Conservation (phyloP, 2,888 invertebrate species). For the Apantesis nais region DNA sequence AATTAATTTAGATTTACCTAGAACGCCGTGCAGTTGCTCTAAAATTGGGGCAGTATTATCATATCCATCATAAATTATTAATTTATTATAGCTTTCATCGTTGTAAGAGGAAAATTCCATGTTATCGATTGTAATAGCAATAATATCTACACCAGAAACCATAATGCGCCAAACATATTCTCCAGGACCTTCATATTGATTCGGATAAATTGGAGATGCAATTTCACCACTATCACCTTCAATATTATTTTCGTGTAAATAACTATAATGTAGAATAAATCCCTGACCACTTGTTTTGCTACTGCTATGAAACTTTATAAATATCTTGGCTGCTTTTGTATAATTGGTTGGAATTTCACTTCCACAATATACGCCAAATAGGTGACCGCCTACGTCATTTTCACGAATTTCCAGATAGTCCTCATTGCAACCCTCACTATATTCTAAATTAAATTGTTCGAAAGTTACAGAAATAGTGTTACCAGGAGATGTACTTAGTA, state of each 20-base stretch:
- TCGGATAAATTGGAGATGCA: constrained; percentile 92
- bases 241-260: constrained; percentile 89
- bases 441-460: constrained; percentile 88
- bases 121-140: constrained; percentile 58
- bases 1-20: constrained; percentile 53
- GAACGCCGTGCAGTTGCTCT: constrained; percentile 83
- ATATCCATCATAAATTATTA: constrained; percentile 90
- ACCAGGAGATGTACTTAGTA: constrained; percentile 83
- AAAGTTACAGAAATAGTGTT: constrained; percentile 89
- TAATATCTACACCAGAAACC: constrained; percentile 60
- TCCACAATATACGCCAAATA: constrained; percentile 91
- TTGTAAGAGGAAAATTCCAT: constrained; percentile 68
- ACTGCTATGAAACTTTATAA: constrained; percentile 92
- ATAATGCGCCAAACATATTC: constrained; percentile 90
- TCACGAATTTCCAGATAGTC: constrained; percentile 95
- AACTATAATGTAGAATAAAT: constrained; percentile 90
- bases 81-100: constrained; percentile 62
- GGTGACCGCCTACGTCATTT: constrained; percentile 84
- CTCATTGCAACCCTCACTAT: constrained; percentile 90
- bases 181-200: constrained; percentile 69
- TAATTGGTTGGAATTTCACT: constrained; percentile 86
- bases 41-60: constrained; percentile 87
- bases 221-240: constrained; percentile 89
- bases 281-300: constrained; percentile 87
- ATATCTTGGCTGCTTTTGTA: constrained; percentile 86